Base-by-base conservation (phyloP, 2,113 vertebrate genomes). In the Probosciger aterrimus region DNA sequence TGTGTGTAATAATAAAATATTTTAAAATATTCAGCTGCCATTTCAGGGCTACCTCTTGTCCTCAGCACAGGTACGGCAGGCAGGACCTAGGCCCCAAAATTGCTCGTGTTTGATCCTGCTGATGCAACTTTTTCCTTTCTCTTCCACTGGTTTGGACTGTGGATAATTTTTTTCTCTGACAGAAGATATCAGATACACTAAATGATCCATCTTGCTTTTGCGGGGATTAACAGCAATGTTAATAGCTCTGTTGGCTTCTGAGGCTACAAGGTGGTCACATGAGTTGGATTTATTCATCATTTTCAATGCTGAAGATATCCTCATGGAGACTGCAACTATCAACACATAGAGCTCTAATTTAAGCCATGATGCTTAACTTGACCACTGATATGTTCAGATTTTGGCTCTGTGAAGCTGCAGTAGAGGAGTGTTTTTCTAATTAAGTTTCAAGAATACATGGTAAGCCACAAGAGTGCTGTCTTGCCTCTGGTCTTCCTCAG, bases 401-500 rank as follows among this genome's bases (percentile, higher is more conserved):
- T 23, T 82, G 25, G 7, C 20, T 91, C 52, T 82, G 20, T 63
- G 46, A 71, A 70, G 68, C 18, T 86, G 80, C 79, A 67, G 44
- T 24, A 78, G 50, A 62, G 49, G 39, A 67, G 50, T 57, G 62
- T 44, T 78, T 44, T 78, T 67, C 46, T 64, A 70, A 46, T 31
- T 41, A 35, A 44, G 14, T 59, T 73, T 80, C 47, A 74, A 79
- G 82, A 64, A 64, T 43, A 68, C 74, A 86, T 49, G 41, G 19
- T 30, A 68, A 90, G 82, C 52, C 17, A 69, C 64, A 1, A 14
- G 50, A 81, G 4, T 44, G 33, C 19, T 33, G 17, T 63, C 62
- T 95, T 97, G 98, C 98, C 98, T 97, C 90, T 98, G 57, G 97
- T 98, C 93, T 98, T 98, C 52, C 96, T 98, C 47, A 96, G 60